These are phyloP conservation scores for Heteromyza rotundicornis DNA, from an alignment of 2,888 invertebrate genomes.

Conservation along the genomic window DNA sequence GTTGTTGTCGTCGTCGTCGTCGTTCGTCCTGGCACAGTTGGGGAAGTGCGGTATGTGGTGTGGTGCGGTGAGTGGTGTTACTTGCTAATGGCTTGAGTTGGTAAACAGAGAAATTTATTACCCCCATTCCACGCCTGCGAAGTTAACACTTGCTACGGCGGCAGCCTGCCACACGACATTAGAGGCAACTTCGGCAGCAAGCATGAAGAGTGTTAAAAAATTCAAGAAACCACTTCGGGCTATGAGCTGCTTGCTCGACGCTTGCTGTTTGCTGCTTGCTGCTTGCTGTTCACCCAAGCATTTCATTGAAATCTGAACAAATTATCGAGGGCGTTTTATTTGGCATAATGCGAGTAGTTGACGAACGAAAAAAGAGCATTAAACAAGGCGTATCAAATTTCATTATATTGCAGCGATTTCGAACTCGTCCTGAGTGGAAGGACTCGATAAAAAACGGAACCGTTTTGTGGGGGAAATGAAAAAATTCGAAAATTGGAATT, in stretches of 20 bases:
- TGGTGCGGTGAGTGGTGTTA: conserved; percentile 43
- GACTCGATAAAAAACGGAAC: neutral
- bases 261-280: neutral
- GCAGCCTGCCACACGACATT: conserved; percentile 42
- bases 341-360: conserved; percentile 29
- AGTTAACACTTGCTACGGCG: conserved; percentile 45
- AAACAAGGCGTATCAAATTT: conserved; percentile 64
- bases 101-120: conserved; percentile 55
- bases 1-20: too few relatives aligned
- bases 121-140: conserved; percentile 34
- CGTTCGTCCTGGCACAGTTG: too few relatives aligned
- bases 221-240: neutral
- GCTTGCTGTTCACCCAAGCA: conserved; percentile 39
- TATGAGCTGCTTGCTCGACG: too few relatives aligned
- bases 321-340: conserved; percentile 38
- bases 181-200: neutral
- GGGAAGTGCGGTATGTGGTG: neutral
- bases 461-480: neutral
- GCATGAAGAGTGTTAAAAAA: neutral
- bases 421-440: neutral
- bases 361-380: conserved; percentile 58
- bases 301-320: conserved; percentile 39
- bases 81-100: conserved; percentile 56
- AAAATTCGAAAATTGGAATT: conserved; percentile 12
- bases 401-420: conserved; percentile 48